Conservation (phyloP, 2,113 vertebrate genomes). For the Haplotaxodon microlepis region DNA sequence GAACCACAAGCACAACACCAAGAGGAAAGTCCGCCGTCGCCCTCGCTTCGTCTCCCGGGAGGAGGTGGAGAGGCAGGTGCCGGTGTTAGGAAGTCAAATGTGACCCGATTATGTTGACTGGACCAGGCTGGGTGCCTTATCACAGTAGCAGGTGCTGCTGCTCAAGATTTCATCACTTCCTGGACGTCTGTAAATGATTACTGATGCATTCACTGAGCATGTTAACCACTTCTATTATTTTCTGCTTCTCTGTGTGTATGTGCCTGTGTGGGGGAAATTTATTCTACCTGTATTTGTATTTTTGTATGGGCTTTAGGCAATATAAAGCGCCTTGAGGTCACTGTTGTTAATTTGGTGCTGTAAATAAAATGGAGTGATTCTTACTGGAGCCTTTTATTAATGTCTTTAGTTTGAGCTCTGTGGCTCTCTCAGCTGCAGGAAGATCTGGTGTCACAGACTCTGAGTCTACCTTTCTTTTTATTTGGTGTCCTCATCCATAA, state of each 20-base stretch:
- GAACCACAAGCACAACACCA: conserved; percentile 70
- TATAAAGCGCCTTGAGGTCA: neutral
- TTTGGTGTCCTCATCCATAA: neutral
- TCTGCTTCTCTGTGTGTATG: neutral
- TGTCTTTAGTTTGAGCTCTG: neutral
- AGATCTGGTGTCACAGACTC: neutral
- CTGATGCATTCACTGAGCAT: neutral
- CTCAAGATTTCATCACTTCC: neutral
- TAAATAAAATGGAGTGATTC: neutral
- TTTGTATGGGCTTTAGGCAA: neutral
- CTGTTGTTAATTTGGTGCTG: neutral
- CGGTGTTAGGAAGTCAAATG: neutral
- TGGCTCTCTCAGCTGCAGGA: neutral
- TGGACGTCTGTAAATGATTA: neutral
- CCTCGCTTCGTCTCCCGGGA: conserved; percentile 76
- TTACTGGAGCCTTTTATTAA: neutral
- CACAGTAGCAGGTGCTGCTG: neutral
- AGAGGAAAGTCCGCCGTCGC: conserved; percentile 73
- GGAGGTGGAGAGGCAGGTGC: conserved; percentile 65
- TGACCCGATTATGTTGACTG: neutral
- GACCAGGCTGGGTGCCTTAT: neutral
- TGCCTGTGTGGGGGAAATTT: neutral
- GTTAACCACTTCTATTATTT: neutral
- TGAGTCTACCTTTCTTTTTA: neutral
- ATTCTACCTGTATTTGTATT: neutral